Base-by-base conservation (phyloP, 2,888 invertebrate species). In the Endotricha flammealis region DNA sequence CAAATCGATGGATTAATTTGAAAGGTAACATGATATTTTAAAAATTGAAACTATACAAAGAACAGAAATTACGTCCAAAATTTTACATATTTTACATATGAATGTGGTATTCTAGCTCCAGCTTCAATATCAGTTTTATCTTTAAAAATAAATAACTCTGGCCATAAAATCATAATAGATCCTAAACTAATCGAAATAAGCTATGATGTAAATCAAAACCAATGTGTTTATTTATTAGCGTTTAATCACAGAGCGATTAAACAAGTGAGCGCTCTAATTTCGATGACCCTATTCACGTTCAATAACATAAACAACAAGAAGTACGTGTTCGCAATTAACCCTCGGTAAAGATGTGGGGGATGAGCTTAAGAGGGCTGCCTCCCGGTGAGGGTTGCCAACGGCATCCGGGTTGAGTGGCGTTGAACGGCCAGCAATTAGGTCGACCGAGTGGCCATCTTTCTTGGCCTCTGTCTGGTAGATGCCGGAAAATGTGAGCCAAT, bases 341-440 rank as follows among this genome's bases (percentile, higher is more conserved):
- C 47, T 54, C 46, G 40, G 39, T 41, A 42, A 50, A 50, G 57
- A 51, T 17, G 46, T 32, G 38, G 48, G 45, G 50, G 43, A 48
- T 44, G 52, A 44, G 39, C 42, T 42, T 49, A 45, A 50, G 52
- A 58, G 52, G 46, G 47, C 47, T 56, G 53, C 59, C 58, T 55
- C 20, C 6, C 51, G 41, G 55, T 40, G 50, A 60, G 57, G 57
- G 64, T 57, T 64, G 69, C 66, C 68, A 55, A 20, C 66, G 57
- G 62, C 66, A 76, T 71, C 63, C 68, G 74, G 68, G 77, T 77
- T 70, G 72, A 80, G 80, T 70, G 75, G 53, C 67, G 64, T 78
- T 75, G 70, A 78, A 77, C 71, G 75, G 62, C 60, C 70, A 64
- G 62, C 78, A 80, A 80, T 77, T 77, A 76, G 80, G 79, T 80